Base-by-base conservation (phyloP, 2,888 invertebrate species). In the Leucophora obtusa region DNA sequence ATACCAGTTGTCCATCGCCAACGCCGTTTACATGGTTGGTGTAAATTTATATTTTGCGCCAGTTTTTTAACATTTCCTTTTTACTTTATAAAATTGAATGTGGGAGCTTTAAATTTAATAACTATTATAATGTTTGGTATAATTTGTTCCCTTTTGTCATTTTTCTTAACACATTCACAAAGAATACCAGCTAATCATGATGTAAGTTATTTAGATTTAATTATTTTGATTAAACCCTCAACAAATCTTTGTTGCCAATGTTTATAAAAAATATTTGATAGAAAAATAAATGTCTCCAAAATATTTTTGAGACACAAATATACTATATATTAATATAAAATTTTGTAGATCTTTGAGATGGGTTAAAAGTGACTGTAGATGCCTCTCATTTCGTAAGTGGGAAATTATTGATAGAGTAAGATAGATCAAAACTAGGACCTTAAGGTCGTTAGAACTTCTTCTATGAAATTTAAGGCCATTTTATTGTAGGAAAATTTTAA, bases 1-100 rank as follows among this genome's bases (percentile, higher is more conserved):
- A 66, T 54, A 3, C 65, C 65, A 0, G 54, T 54, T 1, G 54
- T 66, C 1, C 18, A 43, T n/a, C 14, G 14, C 3, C 38, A 66
- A 38, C 53, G 65, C 2, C 53, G 2, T 5, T 14, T 66, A 21
- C 10, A 53, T 66, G 65, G 65, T 21, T 66, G 65, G 65, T 66
- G 65, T 38, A 66, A 66, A 66, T 18, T 10, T 17, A 54, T 66
- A 21, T 17, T 43, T 11, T 35, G 54, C 17, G 10, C 4, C 38
- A 66, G 65, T 15, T 66, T 53, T 17, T 2, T 66, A 33, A 17
- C 24, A 66, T 66, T 54, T 43, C 65, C 65, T 2, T 17, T 66
- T 14, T 54, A 38, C 15, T 38, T 66, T 11, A 9, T 54, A 1
- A 54, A 21, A 1, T 54, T 53, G 38, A 38, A 66, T n/a, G 18